Evolutionary conservation across 2,888 invertebrate species (phyloP).

Genomic region (Lithophane leautieri): DNA sequence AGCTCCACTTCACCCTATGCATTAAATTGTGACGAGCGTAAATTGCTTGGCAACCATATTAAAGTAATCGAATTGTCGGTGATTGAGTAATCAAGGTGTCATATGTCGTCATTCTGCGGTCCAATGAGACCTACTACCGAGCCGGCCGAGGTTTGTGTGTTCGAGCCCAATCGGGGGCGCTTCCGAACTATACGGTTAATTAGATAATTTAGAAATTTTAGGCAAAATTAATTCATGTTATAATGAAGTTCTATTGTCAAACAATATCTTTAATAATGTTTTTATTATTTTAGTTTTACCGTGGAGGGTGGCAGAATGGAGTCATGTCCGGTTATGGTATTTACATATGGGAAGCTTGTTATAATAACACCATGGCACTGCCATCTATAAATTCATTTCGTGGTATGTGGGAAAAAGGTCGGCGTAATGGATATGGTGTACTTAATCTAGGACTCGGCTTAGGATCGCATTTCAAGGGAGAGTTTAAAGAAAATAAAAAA

Average conservation of each 20-base stretch:
- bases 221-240: too few relatives aligned
- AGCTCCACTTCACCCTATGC: too few relatives aligned
- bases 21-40: too few relatives aligned
- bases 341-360: constrained; percentile 90
- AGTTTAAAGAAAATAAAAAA: constrained; percentile 90
- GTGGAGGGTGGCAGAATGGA: constrained; percentile 90
- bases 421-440: constrained; percentile 88
- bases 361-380: constrained; percentile 88
- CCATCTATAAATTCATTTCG: constrained; percentile 88
- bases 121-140: too few relatives aligned
- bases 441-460: constrained; percentile 87
- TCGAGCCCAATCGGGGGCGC: too few relatives aligned
- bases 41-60: too few relatives aligned
- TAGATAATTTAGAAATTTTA: too few relatives aligned
- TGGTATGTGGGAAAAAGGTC: constrained; percentile 90
- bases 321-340: constrained; percentile 90
- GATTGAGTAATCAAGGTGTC: too few relatives aligned
- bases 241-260: not conserved
- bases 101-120: too few relatives aligned
- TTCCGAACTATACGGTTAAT: too few relatives aligned
- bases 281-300: constrained; percentile 86
- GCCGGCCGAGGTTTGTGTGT: too few relatives aligned
- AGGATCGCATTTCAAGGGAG: constrained; percentile 90
- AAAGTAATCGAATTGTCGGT: too few relatives aligned
- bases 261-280: not conserved